Conservation (phyloP, 1,140 invertebrate genomes). For the Zaprionus taronus region DNA sequence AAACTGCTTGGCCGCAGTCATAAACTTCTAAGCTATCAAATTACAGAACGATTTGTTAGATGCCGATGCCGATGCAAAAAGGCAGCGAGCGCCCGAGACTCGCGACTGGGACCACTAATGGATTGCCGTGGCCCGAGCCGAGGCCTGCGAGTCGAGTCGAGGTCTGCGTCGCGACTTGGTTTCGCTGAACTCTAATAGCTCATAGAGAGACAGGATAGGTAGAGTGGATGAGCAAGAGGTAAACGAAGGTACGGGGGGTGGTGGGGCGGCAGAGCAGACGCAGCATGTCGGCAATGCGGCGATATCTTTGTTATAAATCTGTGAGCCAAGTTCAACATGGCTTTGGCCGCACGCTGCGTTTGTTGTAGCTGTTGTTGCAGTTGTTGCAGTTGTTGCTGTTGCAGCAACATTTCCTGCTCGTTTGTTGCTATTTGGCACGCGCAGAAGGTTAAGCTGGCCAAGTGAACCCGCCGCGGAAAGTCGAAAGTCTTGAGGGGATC, state of each 20-base stretch:
- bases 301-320: constrained; percentile 83
- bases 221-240: not conserved
- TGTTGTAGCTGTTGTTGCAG: constrained; percentile 66
- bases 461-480: constrained; percentile 59
- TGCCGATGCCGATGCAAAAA: constrained; percentile 70
- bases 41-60: constrained; percentile 83
- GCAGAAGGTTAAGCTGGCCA: constrained; percentile 78
- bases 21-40: constrained; percentile 83
- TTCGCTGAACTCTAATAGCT: constrained; percentile 80
- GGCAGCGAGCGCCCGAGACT: constrained; percentile 7
- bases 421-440: constrained; percentile 81
- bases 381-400: constrained; percentile 17
- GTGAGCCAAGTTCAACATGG: constrained; percentile 79
- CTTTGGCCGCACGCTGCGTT: constrained; percentile 72
- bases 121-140: constrained; percentile 49
- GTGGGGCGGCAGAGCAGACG: constrained; percentile 33
- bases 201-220: constrained; percentile 56
- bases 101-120: constrained; percentile 45
- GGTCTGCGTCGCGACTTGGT: constrained; percentile 51
- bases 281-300: constrained; percentile 73
- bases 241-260: no score
- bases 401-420: constrained; percentile 65
- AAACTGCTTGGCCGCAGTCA: constrained; percentile 77
- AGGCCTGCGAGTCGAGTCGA: constrained; percentile 25
- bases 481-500: constrained; percentile 29